Evolutionary conservation across 35 echinoderm and acorn worm species (phyloP).

Genomic region (Ophioderma brevispina): DNA sequence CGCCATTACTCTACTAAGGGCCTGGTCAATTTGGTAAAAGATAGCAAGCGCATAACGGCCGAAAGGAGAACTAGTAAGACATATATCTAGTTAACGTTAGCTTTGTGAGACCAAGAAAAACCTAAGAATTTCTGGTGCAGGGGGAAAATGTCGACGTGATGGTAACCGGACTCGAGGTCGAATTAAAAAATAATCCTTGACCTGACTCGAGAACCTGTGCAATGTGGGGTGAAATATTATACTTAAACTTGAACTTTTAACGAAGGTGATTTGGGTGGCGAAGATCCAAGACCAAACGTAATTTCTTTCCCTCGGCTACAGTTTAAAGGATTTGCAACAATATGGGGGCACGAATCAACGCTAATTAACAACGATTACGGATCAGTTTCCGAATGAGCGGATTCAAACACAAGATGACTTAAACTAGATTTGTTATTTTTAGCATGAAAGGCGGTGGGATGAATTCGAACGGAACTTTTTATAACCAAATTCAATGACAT

Average conservation of each 20-base stretch:
- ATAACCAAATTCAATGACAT: conserved; percentile 13
- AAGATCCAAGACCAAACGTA: not conserved
- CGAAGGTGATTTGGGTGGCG: not conserved
- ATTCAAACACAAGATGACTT: not conserved
- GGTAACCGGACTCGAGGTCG: conserved; percentile 24
- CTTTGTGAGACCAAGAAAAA: not conserved
- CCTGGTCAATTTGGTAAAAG: conserved; percentile 18
- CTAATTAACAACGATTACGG: not conserved
- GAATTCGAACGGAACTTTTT: not conserved
- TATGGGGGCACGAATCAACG: not conserved
- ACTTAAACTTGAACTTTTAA: not conserved
- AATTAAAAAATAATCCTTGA: not conserved
- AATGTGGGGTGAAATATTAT: not conserved
- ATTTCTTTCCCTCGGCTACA: conserved; percentile 18
- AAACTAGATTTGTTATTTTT: conserved; percentile 20
- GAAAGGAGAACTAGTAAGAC: conserved; percentile 9
- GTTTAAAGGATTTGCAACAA: conserved; percentile 12
- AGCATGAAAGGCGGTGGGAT: conserved; percentile 4
- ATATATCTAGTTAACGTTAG: not conserved
- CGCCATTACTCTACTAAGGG: conserved; percentile 9
- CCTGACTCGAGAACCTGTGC: too few relatives aligned
- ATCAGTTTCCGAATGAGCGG: not conserved
- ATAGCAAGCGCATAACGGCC: conserved; percentile 9
- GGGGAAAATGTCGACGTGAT: conserved; percentile 16
- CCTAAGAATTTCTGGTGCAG: not conserved